Conservation (phyloP, 2,888 invertebrate species). For the Agrochola macilenta region DNA sequence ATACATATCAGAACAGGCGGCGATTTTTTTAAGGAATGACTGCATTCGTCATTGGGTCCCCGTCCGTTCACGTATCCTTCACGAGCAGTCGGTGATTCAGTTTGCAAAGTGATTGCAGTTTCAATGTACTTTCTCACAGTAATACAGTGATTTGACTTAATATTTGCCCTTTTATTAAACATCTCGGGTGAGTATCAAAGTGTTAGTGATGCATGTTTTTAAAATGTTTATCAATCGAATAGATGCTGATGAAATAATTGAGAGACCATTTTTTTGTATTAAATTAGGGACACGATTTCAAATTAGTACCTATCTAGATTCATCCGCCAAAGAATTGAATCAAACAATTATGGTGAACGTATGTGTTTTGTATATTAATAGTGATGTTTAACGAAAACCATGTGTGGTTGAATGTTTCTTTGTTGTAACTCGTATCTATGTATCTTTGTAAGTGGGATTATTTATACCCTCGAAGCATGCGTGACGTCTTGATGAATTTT, state of each 20-base stretch:
- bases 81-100: slow-evolving; percentile 7
- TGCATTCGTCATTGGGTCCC: no score
- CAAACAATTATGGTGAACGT: neutral
- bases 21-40: neutral
- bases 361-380: neutral
- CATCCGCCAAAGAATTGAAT: neutral
- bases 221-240: neutral
- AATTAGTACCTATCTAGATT: neutral
- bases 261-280: no score
- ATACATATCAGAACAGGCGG: neutral
- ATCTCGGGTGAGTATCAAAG: slow-evolving; percentile 19
- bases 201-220: neutral
- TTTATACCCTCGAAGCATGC: neutral
- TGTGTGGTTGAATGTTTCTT: neutral
- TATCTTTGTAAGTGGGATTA: neutral
- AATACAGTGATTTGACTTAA: neutral
- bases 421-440: neutral
- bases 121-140: neutral
- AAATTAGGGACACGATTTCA: neutral
- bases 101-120: neutral
- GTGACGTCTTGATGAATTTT: neutral
- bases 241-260: neutral
- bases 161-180: neutral
- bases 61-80: neutral
- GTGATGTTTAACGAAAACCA: neutral